These are phyloP conservation scores for Invenusta paracnida DNA, from an alignment of 2,888 invertebrate species.

Conservation along the genomic window DNA sequence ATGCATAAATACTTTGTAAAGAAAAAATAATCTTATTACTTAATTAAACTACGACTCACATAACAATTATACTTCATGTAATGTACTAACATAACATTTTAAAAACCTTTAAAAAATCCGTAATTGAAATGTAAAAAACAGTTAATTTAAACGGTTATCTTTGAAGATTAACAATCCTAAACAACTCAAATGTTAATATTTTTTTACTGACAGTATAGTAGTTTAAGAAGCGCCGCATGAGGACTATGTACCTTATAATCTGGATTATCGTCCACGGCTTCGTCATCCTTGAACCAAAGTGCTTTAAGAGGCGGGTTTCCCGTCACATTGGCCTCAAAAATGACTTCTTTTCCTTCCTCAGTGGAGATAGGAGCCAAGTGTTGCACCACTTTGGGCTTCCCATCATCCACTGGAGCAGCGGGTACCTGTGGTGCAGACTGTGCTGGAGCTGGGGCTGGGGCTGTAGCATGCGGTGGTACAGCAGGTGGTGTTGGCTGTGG, in stretches of 20 bases:
- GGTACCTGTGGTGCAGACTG: background rate
- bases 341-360: background rate
- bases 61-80: no score
- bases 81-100: no score
- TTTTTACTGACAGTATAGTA: no score
- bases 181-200: no score
- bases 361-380: background rate
- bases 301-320: background rate
- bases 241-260: background rate
- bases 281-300: background rate
- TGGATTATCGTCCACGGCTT: background rate
- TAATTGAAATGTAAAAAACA: no score
- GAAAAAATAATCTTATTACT: no score
- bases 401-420: background rate
- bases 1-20: no score
- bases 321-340: background rate
- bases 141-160: no score
- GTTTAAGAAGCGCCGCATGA: no score
- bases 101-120: no score
- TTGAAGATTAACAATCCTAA: no score
- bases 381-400: background rate
- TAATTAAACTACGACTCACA: no score
- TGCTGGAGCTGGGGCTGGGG: background rate
- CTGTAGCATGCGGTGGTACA: background rate
- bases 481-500: background rate